These are phyloP conservation scores for Temnothorax ravouxi DNA, from an alignment of 2,888 invertebrate species.

Conservation along the genomic window DNA sequence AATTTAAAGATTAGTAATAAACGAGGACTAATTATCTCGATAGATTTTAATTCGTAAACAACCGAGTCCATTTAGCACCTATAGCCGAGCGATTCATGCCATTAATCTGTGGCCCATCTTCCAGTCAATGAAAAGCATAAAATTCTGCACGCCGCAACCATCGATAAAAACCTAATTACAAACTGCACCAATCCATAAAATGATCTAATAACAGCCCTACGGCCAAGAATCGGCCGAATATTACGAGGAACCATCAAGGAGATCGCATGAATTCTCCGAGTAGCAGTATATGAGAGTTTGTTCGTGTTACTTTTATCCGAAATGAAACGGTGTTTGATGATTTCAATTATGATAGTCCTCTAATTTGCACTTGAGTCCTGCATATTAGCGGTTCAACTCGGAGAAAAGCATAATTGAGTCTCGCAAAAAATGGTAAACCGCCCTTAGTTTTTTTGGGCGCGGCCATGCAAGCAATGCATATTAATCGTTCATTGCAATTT, in stretches of 20 bases:
- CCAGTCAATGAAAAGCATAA: constrained; percentile 76
- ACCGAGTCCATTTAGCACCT: constrained; percentile 80
- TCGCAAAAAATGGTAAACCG: constrained; percentile 13
- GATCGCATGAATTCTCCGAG: constrained; percentile 53
- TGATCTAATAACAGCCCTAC: constrained; percentile 72
- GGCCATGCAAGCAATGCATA: constrained; percentile 19
- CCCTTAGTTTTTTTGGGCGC: constrained; percentile 6
- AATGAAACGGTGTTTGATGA: constrained; percentile 25
- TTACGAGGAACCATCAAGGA: constrained; percentile 60
- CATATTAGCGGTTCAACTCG: background rate
- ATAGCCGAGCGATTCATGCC: constrained; percentile 70
- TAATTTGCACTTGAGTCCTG: constrained; percentile 36
- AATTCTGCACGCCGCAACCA: constrained; percentile 75
- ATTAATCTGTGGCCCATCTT: constrained; percentile 77
- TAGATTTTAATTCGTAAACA: constrained; percentile 73
- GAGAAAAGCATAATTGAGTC: constrained; percentile 29
- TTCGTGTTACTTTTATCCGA: constrained; percentile 36
- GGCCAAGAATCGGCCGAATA: constrained; percentile 70
- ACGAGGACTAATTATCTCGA: constrained; percentile 70
- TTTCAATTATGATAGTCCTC: constrained; percentile 48
- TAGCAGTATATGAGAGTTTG: constrained; percentile 60
- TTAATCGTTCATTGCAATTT: constrained; percentile 52
- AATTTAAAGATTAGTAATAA: constrained; percentile 66
- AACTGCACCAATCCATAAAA: constrained; percentile 75
- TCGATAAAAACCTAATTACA: constrained; percentile 83